phyloP scores from a whole-genome alignment of 2,888 invertebrate species.

The Microplitis manilae region DNA sequence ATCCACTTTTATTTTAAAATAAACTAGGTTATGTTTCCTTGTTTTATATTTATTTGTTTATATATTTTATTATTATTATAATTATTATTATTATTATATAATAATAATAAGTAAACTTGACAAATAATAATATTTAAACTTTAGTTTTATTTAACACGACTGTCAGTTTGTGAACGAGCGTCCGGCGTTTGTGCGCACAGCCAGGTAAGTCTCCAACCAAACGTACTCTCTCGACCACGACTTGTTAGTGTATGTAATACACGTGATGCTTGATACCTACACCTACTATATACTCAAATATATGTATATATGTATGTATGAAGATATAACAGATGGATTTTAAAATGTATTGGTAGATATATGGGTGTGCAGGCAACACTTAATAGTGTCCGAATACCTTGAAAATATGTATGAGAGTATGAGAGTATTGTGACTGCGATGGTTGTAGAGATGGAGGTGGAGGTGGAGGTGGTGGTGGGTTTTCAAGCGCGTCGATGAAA shows the following conservation, averaged over 20 bases:
- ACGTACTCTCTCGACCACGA: slow-evolving; percentile 28
- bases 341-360: slow-evolving; percentile 7
- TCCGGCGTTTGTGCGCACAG: slow-evolving; percentile 41
- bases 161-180: slow-evolving; percentile 51
- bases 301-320: slow-evolving; percentile 11
- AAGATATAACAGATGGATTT: slow-evolving; percentile 19
- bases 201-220: slow-evolving; percentile 31
- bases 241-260: slow-evolving; percentile 23
- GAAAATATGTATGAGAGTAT: background rate
- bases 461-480: slow-evolving; percentile 30
- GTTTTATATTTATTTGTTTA: background rate
- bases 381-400: slow-evolving; percentile 28
- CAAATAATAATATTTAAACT: no score
- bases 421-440: background rate
- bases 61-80: background rate
- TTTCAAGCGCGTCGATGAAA: slow-evolving; percentile 42
- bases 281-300: background rate
- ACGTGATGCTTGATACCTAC: slow-evolving; percentile 38
- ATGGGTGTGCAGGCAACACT: slow-evolving; percentile 6
- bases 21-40: background rate
- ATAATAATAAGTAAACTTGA: no score
- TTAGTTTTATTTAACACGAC: background rate
- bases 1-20: background rate
- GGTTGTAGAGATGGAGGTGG: background rate
- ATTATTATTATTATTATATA: background rate